These are phyloP conservation scores for Geopemphigus sp. DNA, from an alignment of 1,140 invertebrate species.

Conservation along the genomic window DNA sequence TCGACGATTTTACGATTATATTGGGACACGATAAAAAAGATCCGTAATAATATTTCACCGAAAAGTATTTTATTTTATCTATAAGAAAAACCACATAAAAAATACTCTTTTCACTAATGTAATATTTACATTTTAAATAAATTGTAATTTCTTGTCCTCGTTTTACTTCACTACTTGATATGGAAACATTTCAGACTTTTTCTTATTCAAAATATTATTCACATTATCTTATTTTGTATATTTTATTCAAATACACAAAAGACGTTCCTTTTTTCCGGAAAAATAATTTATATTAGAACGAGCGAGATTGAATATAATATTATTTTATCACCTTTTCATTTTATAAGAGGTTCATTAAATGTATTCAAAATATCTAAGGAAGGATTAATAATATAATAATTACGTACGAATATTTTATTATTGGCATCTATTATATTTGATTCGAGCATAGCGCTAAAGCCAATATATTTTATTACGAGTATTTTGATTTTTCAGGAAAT, in stretches of 20 bases:
- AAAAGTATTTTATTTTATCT: not conserved
- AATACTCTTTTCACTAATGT: conserved; percentile 8
- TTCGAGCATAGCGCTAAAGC: not conserved
- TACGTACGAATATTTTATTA: not conserved
- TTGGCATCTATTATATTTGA: not conserved
- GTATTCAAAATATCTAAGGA: not conserved
- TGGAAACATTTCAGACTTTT: not conserved
- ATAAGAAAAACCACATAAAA: not conserved
- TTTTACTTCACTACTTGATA: not conserved
- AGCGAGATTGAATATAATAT: too few relatives aligned
- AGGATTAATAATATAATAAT: not conserved
- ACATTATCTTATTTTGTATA: conserved; percentile 17
- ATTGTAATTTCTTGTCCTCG: not conserved
- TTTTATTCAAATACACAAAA: conserved; percentile 3
- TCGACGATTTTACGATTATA: too few relatives aligned
- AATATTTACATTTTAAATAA: conserved; percentile 33
- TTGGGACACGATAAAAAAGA: conserved; percentile 10
- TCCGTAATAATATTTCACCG: conserved; percentile 14
- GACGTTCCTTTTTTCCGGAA: not conserved
- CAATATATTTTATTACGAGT: not conserved
- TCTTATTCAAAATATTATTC: conserved; percentile 5
- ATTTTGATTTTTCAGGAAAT: not conserved
- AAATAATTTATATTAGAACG: too few relatives aligned
- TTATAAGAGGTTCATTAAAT: not conserved
- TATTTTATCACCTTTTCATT: not conserved